Conservation (phyloP, 2,888 invertebrate genomes). For the Leptinotarsa juncta region DNA sequence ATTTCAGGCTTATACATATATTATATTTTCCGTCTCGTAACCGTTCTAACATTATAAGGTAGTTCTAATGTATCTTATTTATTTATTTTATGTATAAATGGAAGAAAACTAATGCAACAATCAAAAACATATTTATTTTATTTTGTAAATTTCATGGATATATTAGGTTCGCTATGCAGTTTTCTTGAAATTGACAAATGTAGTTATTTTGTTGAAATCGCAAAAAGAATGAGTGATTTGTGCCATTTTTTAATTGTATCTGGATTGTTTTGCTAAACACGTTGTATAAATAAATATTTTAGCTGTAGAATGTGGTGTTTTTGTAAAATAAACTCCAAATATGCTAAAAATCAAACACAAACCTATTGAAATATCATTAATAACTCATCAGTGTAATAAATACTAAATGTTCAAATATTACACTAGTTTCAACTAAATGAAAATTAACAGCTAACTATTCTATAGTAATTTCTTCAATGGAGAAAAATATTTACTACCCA, state of each 20-base stretch:
- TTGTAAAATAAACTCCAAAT: neutral
- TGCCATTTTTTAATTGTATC: slow-evolving; percentile 53
- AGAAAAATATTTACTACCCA: too few relatives aligned
- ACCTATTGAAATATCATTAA: neutral
- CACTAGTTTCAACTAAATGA: too few relatives aligned
- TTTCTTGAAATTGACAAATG: slow-evolving; percentile 31
- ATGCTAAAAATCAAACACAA: neutral
- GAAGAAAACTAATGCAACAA: slow-evolving; percentile 26
- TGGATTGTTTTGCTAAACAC: slow-evolving; percentile 54
- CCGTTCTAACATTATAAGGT: slow-evolving; percentile 21
- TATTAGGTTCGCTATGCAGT: slow-evolving; percentile 30
- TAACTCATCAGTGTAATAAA: neutral
- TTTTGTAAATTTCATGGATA: slow-evolving; percentile 44
- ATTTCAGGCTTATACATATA: slow-evolving; percentile 14
- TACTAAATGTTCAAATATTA: too few relatives aligned
- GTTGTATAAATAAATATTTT: slow-evolving; percentile 52
- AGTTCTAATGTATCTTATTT: slow-evolving; percentile 36
- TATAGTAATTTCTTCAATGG: too few relatives aligned
- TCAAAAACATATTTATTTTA: slow-evolving; percentile 42
- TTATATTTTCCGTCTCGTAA: slow-evolving; percentile 20
- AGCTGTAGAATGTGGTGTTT: slow-evolving; percentile 38
- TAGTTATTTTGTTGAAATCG: slow-evolving; percentile 45
- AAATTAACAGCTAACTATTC: too few relatives aligned
- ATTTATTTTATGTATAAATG: slow-evolving; percentile 38
- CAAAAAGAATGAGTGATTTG: slow-evolving; percentile 48